Conservation (phyloP, 2,888 invertebrate species). For the Eulithis prunata region DNA sequence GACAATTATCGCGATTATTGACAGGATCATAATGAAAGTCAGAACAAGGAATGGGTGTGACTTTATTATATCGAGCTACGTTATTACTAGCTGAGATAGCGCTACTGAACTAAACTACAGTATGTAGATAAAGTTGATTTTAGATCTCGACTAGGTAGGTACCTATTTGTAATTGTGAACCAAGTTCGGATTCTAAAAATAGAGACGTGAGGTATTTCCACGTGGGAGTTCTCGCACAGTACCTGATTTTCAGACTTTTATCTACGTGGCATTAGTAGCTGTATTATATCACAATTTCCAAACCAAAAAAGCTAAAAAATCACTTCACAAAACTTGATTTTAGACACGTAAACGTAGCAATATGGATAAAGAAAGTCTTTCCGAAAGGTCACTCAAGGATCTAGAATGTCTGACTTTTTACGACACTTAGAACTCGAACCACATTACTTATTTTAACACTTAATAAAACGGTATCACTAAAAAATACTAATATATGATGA, state of each 20-base stretch:
- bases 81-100: neutral
- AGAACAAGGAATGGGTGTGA: too few relatives aligned
- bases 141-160: slow-evolving; percentile 50
- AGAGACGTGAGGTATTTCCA: slow-evolving; percentile 82
- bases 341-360: slow-evolving; percentile 65
- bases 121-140: slow-evolving; percentile 43
- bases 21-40: too few relatives aligned
- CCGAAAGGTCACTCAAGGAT: slow-evolving; percentile 82
- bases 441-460: slow-evolving; percentile 67
- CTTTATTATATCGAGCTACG: too few relatives aligned
- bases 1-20: too few relatives aligned
- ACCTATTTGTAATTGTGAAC: slow-evolving; percentile 66
- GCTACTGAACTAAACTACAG: slow-evolving; percentile 8
- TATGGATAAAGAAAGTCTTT: slow-evolving; percentile 80
- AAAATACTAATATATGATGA: slow-evolving; percentile 58
- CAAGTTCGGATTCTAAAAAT: slow-evolving; percentile 80
- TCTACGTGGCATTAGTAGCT: slow-evolving; percentile 68
- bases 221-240: slow-evolving; percentile 80
- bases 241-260: slow-evolving; percentile 71
- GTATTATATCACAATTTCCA: slow-evolving; percentile 71
- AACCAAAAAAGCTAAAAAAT: slow-evolving; percentile 54
- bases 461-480: slow-evolving; percentile 64
- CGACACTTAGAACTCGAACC: slow-evolving; percentile 68
- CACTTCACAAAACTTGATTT: slow-evolving; percentile 56
- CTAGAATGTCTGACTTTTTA: slow-evolving; percentile 72